Base-by-base conservation (phyloP, 2,797 vertebrate genomes). In the Varecia variegata region DNA sequence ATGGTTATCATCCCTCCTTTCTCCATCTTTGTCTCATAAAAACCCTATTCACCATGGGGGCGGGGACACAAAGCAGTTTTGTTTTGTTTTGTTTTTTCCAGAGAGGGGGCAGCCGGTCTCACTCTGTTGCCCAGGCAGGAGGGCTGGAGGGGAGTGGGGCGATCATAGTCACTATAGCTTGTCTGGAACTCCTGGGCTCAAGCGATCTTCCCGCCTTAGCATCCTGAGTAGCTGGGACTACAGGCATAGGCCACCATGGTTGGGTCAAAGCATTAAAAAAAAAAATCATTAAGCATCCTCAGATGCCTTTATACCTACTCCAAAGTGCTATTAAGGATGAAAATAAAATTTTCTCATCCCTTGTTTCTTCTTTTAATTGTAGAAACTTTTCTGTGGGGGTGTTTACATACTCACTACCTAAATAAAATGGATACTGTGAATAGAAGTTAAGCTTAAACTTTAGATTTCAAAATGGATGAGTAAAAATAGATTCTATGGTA, bases 361-460 rank as follows among this genome's bases (percentile, higher is more conserved):
- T 35, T 45, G 11, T 86, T 93, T 95, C 84, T 83, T 90, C 85
- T 60, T 91, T 89, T 90, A 82, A 71, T 56, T 50, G 77, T 89
- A 65, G 40, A 79, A 74, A 87, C 17, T 94, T 97, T 85, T 52
- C 70, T 85, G 77, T 71, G 56, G 14, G 32, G 11, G 10, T 18
- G 38, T 84, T 45, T 79, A 47, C 62, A 35, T 77, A 68, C 62
- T 27, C 71, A 38, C 47, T 91, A 35, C 43, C 82, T 77, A 95
- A 94, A 43, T 89, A 84, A 96, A 97, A 68, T n/a, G 32, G 62
- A 54, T 92, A 27, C n/a, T 76, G 7, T 76, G 74, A 62, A 6
- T 38, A 92, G n/a, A 93, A 92, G 27, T 67, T 94, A 88, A 95
- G 35, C 87, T 90, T 95, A 54, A 92, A 87, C 21, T 92, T 86